These are phyloP conservation scores for Drosophila murphyi DNA, from an alignment of 1,140 invertebrate species.

Conservation along the genomic window DNA sequence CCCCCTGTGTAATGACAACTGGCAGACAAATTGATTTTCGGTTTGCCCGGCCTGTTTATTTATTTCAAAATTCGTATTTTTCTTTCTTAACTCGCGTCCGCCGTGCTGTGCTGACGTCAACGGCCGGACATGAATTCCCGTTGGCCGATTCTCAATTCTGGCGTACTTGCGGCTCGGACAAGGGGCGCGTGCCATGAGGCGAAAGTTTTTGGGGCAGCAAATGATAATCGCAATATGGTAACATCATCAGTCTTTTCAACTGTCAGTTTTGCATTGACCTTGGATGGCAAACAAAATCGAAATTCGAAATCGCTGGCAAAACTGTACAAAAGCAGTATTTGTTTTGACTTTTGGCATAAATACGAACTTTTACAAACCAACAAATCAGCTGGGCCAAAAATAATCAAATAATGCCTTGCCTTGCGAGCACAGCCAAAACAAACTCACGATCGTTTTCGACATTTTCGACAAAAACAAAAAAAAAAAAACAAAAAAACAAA, in stretches of 20 bases:
- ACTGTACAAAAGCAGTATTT: not conserved
- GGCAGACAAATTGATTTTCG: conserved; percentile 49
- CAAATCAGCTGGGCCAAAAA: conserved; percentile 33
- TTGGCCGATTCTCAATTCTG: not conserved
- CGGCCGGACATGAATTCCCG: conserved; percentile 12
- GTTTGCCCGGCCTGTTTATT: conserved; percentile 33
- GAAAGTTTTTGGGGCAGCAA: not conserved
- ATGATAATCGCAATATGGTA: conserved; percentile 13
- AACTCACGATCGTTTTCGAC: conserved; percentile 7
- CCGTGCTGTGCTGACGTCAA: conserved; percentile 41
- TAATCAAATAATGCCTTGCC: conserved; percentile 9
- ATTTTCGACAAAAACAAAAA: not conserved
- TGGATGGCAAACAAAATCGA: conserved; percentile 27
- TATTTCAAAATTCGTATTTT: conserved; percentile 50
- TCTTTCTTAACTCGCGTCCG: conserved; percentile 20
- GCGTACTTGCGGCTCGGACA: conserved; percentile 18
- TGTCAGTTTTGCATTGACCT: conserved; percentile 31
- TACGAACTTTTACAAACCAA: conserved; percentile 38
- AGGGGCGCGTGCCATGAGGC: conserved; percentile 41
- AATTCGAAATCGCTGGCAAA: conserved; percentile 6
- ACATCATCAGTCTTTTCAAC: conserved; percentile 13
- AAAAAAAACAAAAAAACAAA: too few species aligned
- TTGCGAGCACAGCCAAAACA: conserved; percentile 1
- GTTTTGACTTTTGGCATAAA: conserved; percentile 45
- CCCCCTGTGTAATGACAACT: conserved; percentile 23